These are phyloP conservation scores for Macquaria ambigua DNA, from an alignment of 2,113 vertebrate species.

Conservation along the genomic window DNA sequence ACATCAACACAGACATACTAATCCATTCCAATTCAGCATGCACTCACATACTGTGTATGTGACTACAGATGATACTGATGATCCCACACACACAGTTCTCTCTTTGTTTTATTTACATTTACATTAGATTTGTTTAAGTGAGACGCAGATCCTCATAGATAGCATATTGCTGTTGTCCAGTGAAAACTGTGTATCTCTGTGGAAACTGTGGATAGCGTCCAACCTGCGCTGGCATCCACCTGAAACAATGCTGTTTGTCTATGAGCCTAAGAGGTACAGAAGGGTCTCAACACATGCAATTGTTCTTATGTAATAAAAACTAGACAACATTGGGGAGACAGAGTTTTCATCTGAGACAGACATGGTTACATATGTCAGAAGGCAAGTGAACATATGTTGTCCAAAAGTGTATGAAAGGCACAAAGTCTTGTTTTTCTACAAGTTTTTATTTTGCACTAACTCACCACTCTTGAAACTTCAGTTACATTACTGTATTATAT, in stretches of 20 bases:
- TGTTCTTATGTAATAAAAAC: neutral
- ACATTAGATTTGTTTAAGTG: neutral
- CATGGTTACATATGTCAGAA: neutral
- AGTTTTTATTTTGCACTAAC: neutral
- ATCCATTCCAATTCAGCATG: neutral
- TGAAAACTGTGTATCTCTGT: neutral
- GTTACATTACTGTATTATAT: neutral
- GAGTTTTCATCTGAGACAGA: neutral
- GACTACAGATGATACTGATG: neutral
- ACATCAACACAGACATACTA: neutral
- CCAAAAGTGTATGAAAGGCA: neutral
- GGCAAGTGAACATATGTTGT: neutral
- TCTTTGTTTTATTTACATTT: neutral
- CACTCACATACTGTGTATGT: slow-evolving; percentile 70
- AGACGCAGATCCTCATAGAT: neutral
- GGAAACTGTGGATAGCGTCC: neutral
- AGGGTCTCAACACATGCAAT: neutral
- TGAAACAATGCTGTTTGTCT: neutral
- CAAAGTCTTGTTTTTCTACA: slow-evolving; percentile 47
- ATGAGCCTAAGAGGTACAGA: neutral
- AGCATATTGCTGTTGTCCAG: neutral
- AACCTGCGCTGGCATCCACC: slow-evolving; percentile 22
- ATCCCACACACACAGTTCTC: neutral
- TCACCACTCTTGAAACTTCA: neutral
- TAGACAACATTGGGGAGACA: neutral